Percentiles rank a stretch among this genome's conserved stretches.
These are phyloP conservation scores for mouse (Mus musculus) DNA, from an alignment of 2,113 vertebrate species.

Conservation along the genomic window DNA sequence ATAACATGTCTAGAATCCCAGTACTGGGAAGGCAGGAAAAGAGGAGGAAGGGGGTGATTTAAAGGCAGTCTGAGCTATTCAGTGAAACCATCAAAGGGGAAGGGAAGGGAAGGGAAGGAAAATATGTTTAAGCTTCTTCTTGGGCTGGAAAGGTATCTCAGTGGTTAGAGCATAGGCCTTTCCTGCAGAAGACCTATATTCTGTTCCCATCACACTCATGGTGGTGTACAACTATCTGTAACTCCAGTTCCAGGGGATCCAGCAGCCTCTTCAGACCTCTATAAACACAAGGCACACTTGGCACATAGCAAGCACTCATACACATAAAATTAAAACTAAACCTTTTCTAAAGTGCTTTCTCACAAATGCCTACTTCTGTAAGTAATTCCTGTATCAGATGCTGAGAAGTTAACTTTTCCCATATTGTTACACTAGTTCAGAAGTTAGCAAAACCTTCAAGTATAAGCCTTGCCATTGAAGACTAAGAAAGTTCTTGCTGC, in stretches of 20 bases:
- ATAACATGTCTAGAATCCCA: neutral
- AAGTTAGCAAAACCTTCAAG: neutral
- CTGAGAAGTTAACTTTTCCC: neutral
- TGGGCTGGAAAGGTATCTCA: neutral
- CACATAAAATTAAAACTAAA: neutral
- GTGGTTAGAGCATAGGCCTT: neutral
- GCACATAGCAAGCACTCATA: neutral
- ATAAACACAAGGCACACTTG: neutral
- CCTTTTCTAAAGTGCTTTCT: neutral
- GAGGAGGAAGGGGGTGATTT: neutral
- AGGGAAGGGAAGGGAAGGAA: neutral
- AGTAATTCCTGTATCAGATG: neutral
- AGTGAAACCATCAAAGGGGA: neutral
- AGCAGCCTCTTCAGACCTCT: neutral
- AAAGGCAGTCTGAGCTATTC: neutral
- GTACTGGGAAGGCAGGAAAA: neutral
- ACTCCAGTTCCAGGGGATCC: neutral
- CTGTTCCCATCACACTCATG: neutral
- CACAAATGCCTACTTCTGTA: neutral
- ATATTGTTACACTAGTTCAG: neutral
- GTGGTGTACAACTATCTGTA: neutral
- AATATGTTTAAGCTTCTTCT: neutral
- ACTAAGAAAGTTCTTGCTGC: neutral
- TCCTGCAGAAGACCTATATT: neutral
- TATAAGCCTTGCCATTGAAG: neutral